These are phyloP conservation scores for Steinernema feltiae DNA, from an alignment of 1,140 invertebrate species.

Conservation along the genomic window DNA sequence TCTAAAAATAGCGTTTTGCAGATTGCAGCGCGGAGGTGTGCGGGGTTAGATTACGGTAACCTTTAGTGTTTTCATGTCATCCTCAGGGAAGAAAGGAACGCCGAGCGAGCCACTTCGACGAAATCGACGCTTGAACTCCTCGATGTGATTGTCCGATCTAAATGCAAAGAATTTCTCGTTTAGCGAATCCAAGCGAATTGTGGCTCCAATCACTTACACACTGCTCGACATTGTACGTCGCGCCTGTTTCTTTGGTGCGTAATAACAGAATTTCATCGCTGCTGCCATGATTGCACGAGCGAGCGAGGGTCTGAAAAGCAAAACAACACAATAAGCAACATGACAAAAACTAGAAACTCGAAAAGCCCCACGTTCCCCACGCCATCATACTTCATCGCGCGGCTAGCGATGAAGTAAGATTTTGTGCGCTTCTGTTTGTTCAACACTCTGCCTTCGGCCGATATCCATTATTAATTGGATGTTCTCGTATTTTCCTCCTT, in stretches of 20 bases:
- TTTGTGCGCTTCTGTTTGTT: not conserved
- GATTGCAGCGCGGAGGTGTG: constrained; percentile 12
- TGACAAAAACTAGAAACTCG: not conserved
- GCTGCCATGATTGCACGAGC: constrained; percentile 40
- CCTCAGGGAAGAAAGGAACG: constrained; percentile 55
- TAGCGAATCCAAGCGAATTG: not conserved
- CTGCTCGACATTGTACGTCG: constrained; percentile 38
- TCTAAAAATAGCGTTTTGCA: not conserved
- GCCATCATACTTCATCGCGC: not conserved
- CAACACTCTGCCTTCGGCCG: not conserved
- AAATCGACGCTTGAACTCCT: constrained; percentile 55
- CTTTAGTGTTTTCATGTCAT: constrained; percentile 47
- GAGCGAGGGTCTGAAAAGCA: not conserved
- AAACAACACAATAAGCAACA: not conserved
- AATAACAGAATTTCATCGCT: constrained; percentile 53
- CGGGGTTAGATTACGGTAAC: constrained; percentile 10
- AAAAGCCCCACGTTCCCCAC: not conserved
- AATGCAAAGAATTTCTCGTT: constrained; percentile 10
- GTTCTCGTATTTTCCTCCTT: not conserved
- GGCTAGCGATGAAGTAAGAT: not conserved
- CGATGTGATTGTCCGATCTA: constrained; percentile 34
- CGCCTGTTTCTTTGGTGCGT: constrained; percentile 40
- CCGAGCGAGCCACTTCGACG: constrained; percentile 54
- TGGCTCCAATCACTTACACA: constrained; percentile 28
- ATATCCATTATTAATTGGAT: constrained; percentile 14